Evolutionary conservation across 2,888 invertebrate genomes (phyloP).

Genomic region (Kryphioiulus occultus): DNA sequence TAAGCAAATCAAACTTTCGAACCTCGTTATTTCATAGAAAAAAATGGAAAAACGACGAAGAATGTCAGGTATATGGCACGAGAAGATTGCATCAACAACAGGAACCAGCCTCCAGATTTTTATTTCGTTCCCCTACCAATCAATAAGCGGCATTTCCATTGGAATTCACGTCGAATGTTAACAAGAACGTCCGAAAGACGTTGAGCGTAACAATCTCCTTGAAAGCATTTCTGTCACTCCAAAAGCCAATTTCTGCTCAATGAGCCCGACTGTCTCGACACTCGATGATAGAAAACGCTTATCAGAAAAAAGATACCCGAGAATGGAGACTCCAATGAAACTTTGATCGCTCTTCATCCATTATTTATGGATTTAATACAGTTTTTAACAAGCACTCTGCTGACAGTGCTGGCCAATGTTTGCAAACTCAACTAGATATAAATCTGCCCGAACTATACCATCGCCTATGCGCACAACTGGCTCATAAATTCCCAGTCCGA

Average conservation of each 20-base stretch:
- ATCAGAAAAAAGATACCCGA: background rate
- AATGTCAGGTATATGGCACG: background rate
- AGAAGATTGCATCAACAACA: background rate
- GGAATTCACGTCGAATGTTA: conserved; percentile 14
- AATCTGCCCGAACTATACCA: background rate
- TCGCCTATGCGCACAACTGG: background rate
- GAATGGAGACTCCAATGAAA: background rate
- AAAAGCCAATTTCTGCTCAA: conserved; percentile 23
- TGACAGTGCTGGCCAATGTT: no score
- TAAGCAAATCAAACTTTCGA: background rate
- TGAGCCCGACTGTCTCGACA: background rate
- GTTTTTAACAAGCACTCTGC: background rate
- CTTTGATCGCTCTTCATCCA: conserved; percentile 23
- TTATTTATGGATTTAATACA: conserved; percentile 7
- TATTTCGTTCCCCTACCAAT: no score
- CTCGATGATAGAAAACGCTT: background rate
- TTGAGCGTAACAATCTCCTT: background rate
- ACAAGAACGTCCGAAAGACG: conserved; percentile 21
- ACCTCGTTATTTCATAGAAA: background rate
- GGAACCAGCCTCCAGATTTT: background rate
- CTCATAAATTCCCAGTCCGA: no score
- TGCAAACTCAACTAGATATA: background rate
- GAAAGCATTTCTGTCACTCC: background rate
- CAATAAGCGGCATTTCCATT: conserved; percentile 14
- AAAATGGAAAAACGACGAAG: background rate